Evolutionary conservation across 2,888 invertebrate species (phyloP).

Genomic region (Andrena fulva): DNA sequence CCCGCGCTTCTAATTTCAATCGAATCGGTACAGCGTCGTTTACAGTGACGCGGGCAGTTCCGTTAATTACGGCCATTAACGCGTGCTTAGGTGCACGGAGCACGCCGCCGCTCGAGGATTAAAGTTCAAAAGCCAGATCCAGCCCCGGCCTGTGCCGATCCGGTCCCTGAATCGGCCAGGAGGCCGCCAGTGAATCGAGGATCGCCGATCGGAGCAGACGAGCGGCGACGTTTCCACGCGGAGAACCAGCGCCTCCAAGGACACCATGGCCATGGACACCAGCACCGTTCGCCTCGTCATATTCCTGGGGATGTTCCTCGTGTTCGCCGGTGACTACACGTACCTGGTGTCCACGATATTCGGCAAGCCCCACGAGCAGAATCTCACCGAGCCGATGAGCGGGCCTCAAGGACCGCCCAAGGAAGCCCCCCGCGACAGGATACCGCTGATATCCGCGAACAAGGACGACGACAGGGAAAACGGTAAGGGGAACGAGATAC

Average conservation of each 20-base stretch:
- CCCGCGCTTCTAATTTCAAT: neutral
- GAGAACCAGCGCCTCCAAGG: slow-evolving; percentile 20
- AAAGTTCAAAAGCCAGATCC: slow-evolving; percentile 48
- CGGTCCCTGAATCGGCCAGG: slow-evolving; percentile 30
- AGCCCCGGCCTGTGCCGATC: slow-evolving; percentile 27
- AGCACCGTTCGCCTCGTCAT: slow-evolving; percentile 86
- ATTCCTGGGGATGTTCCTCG: slow-evolving; percentile 86
- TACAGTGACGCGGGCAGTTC: neutral
- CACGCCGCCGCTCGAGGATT: slow-evolving; percentile 20
- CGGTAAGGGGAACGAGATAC: slow-evolving; percentile 57
- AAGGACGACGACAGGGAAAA: slow-evolving; percentile 61
- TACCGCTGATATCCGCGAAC: slow-evolving; percentile 31
- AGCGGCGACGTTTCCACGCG: slow-evolving; percentile 26
- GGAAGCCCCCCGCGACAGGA: slow-evolving; percentile 45
- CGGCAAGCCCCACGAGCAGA: slow-evolving; percentile 82
- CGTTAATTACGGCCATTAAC: slow-evolving; percentile 27
- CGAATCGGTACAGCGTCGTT: neutral
- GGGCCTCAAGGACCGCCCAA: slow-evolving; percentile 70
- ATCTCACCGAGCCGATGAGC: slow-evolving; percentile 67
- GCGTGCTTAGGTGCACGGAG: slow-evolving; percentile 36
- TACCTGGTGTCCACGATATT: slow-evolving; percentile 85
- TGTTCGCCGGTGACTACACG: slow-evolving; percentile 87
- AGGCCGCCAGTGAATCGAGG: slow-evolving; percentile 47
- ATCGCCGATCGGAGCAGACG: slow-evolving; percentile 34
- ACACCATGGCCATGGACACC: slow-evolving; percentile 81